Base-by-base conservation (phyloP, 2,888 invertebrate species). In the Papilio elwesi region DNA sequence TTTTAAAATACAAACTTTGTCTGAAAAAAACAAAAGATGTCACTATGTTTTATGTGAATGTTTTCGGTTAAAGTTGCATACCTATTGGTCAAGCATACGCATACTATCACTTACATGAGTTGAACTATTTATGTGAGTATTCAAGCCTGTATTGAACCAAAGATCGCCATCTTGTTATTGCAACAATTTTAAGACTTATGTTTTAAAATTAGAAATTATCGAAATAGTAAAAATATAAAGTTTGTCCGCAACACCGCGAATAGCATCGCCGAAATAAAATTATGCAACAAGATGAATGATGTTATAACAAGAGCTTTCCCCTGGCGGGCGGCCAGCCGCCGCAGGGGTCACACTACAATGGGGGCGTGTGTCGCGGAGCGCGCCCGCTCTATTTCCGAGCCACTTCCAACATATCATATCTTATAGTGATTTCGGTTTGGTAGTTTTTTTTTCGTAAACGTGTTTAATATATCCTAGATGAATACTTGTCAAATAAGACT, bases 281-380 rank as follows among this genome's bases (percentile, higher is more conserved):
- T 74, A 76, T 74, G 76, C 75, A 76, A 75, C 62, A 49, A 70
- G 51, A 65, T 63, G 71, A 68, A 71, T 74, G 70, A 68, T 53
- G 59, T 49, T 75, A 59, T 59, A 75, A 75, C 74, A 47, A 71
- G 68, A 70, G 74, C 72, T 74, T 72, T 76, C 76, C 68, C 70
- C 63, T 76, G 76, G 76, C 76, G 49, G 43, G 16, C 57, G n/a
- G 52, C 76, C 76, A 76, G 73, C 68, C 63, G 74, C 13, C n/a
- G 9, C 12, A n/a, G n/a, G 73, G 68, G n/a, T 73, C 69, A 68
- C 10, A 55, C 57, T 67, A 67, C 71, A 66, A 51, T 71, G 49
- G 71, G 47, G 36, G 62, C 75, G 64, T 68, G 71, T 78, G 78
- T 68, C 68, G 38, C 75, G 71, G 64, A 59, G 36, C 38, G 38